These are phyloP conservation scores for Pseudopodoces humilis DNA, from an alignment of 2,113 vertebrate species.

Conservation along the genomic window DNA sequence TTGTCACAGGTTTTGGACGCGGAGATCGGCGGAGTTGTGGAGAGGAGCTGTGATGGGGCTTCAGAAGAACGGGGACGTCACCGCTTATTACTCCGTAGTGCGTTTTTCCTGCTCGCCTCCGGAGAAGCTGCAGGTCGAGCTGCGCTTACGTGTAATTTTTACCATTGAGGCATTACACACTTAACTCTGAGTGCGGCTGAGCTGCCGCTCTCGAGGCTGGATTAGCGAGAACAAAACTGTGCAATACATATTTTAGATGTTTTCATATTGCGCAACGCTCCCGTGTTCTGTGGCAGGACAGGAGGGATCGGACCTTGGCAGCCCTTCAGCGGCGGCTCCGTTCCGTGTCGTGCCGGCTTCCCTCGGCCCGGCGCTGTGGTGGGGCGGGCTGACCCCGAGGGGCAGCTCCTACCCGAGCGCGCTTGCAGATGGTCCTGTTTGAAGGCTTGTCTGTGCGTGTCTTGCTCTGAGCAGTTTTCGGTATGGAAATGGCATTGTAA, in stretches of 20 bases:
- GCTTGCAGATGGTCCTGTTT: background rate
- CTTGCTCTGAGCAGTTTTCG: background rate
- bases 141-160: background rate
- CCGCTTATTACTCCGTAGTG: background rate
- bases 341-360: rapidly evolving
- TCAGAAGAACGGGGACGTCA: background rate
- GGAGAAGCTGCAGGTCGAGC: background rate
- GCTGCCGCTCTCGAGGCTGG: background rate
- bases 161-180: background rate
- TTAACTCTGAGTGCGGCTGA: background rate
- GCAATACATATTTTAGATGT: background rate
- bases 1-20: background rate
- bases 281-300: background rate
- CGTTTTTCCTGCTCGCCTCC: rapidly evolving
- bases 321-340: background rate
- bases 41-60: background rate
- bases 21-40: background rate
- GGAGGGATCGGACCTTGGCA: background rate
- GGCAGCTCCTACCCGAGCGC: background rate
- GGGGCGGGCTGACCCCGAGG: rapidly evolving
- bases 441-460: background rate
- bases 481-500: background rate
- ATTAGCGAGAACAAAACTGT: background rate
- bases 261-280: background rate
- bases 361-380: background rate